phyloP scores from a whole-genome alignment of 2,797 vertebrate species.

The Poecilia gillii region DNA sequence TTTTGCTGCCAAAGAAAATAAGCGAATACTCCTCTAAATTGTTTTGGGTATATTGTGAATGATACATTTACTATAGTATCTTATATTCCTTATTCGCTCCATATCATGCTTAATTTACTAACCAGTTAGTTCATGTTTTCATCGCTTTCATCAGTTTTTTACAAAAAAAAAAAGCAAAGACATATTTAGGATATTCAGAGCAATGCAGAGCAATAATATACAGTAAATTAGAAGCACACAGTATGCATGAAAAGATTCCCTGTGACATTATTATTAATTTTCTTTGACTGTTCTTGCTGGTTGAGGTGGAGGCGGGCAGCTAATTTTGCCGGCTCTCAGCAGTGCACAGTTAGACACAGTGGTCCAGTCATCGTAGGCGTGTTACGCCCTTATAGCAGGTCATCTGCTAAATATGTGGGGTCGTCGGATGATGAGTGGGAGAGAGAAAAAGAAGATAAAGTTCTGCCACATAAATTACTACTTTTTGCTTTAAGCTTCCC shows the following conservation, averaged over 20 bases:
- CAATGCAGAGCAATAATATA: not conserved
- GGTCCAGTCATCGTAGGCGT: conserved; percentile 4
- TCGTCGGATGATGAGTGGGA: conserved; percentile 17
- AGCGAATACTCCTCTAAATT: not conserved
- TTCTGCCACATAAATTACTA: not conserved
- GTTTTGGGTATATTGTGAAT: not conserved
- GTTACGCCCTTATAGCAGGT: conserved; percentile 12
- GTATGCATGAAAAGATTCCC: conserved; percentile 1
- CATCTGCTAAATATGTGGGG: conserved; percentile 15
- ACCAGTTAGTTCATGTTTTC: not conserved
- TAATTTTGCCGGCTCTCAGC: conserved; percentile 14
- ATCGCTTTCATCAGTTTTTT: not conserved
- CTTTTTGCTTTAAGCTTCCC: conserved; percentile 3
- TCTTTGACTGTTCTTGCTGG: not conserved
- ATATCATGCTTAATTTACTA: not conserved
- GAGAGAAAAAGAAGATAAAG: conserved; percentile 10
- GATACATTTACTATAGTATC: not conserved
- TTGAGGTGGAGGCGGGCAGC: conserved; percentile 5
- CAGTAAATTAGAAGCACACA: not conserved
- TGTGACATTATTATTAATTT: not conserved
- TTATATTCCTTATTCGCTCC: not conserved
- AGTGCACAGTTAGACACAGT: conserved; percentile 5
- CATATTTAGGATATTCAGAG: not conserved
- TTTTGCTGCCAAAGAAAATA: not conserved
- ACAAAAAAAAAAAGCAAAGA: not conserved